Evolutionary conservation across 2,888 invertebrate species (phyloP).

Genomic region (Leptodirus hochenwartii): DNA sequence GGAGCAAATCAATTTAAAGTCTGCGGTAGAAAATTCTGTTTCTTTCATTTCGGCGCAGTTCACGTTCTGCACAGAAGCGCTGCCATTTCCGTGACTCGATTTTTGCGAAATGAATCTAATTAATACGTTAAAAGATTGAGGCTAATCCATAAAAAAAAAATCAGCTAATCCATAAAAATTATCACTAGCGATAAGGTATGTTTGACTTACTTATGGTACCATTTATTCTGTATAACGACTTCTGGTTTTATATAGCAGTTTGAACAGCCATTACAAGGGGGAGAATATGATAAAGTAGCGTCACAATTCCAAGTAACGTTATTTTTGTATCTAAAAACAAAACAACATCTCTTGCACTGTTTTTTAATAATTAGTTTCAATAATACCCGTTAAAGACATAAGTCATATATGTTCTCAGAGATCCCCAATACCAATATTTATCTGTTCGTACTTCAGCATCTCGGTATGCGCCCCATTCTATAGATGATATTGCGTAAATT

Average conservation of each 20-base stretch:
- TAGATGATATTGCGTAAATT: constrained; percentile 58
- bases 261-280: constrained; percentile 67
- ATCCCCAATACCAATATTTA: constrained; percentile 81
- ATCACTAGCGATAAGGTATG: not conserved
- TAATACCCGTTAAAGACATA: constrained; percentile 48
- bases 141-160: constrained; percentile 1
- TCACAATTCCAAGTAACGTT: constrained; percentile 49
- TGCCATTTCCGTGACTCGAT: too few relatives aligned
- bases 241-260: constrained; percentile 33
- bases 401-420: constrained; percentile 54
- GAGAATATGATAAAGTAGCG: constrained; percentile 54
- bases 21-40: constrained; percentile 40
- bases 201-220: constrained; percentile 29
- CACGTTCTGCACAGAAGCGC: too few relatives aligned
- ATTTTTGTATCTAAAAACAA: constrained; percentile 31
- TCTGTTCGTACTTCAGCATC: constrained; percentile 57
- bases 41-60: constrained; percentile 35
- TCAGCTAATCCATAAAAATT: not conserved
- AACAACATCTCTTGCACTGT: too few relatives aligned
- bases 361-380: not conserved
- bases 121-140: too few relatives aligned
- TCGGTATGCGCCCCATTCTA: constrained; percentile 76
- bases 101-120: constrained; percentile 29
- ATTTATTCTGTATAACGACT: constrained; percentile 16
- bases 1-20: constrained; percentile 38